Base-by-base conservation (phyloP, 2,113 vertebrate species). In the Micronycteris hirsuta region DNA sequence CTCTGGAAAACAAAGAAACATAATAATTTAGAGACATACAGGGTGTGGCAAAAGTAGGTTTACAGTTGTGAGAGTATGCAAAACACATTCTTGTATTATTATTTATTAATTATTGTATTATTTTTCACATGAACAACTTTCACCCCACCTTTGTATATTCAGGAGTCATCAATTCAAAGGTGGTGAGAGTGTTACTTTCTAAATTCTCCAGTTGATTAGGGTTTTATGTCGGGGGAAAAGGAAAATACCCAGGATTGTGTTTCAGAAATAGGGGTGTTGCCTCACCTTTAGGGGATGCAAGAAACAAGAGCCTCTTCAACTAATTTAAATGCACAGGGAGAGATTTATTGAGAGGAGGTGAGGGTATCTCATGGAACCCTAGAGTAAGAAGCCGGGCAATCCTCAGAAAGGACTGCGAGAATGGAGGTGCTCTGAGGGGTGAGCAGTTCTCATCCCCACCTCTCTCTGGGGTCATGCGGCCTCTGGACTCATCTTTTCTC, bases 1-100 rank as follows among this genome's bases (percentile, higher is more conserved):
- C 47, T 68, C 70, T 97, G 70, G n/a, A 92, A 76, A 87, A 80
- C 70, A 61, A 83, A 87, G 61, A 92, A 93, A 74, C 70, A 45
- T 88, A 14, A 24, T 54, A 67, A 16, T 70, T 93, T 68, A 90
- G 36, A 31, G 12, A 88, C 20, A 22, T 31, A 61, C 2, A 49
- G 9, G 8, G 45, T 47, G 73, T 16, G 45, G 16, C 2, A 3
- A 31, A 31, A 49, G 31, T 49, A 76, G 45, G 73, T 31, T 76
- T 76, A 49, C 17, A 49, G 45, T 76, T n/a, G 45, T 76, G 28
- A 33, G 28, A 49, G 16, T 76, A 49, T n/a, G 73, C 5, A n/a
- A 76, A 76, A 33, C 73, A 49, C 9, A n/a, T 45, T n/a, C 31
- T 76, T 76, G 10, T 33, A 49, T 76, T 76, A 49, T 31, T 76